A percentile compares a stretch with the other conserved stretches of the same genome.
Conservation (phyloP, 2,888 invertebrate species). For the Trichogramma dendrolimi region DNA sequence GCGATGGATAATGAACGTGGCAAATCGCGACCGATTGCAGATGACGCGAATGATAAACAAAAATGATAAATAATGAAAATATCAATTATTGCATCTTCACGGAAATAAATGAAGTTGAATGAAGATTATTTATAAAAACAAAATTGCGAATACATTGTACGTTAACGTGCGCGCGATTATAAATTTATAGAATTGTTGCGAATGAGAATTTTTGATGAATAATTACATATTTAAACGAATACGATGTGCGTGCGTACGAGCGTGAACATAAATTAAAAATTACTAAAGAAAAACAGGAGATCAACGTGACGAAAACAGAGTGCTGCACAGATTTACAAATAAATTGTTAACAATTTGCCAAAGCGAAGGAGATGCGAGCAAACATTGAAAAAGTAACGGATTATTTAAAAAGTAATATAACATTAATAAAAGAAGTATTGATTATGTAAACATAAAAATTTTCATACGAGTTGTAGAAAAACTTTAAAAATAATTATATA, state of each 20-base stretch:
- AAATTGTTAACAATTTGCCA: neutral
- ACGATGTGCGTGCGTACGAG: neutral
- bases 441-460: slow-evolving; percentile 38
- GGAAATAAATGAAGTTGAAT: slow-evolving; percentile 28
- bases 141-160: slow-evolving; percentile 16
- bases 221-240: neutral
- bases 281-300: neutral
- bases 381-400: neutral
- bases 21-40: too few relatives aligned
- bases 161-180: slow-evolving; percentile 4
- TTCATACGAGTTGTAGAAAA: slow-evolving; percentile 39
- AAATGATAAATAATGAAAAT: slow-evolving; percentile 4
- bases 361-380: neutral
- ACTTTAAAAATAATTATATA: slow-evolving; percentile 30
- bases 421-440: slow-evolving; percentile 27
- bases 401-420: slow-evolving; percentile 9
- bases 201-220: slow-evolving; percentile 13
- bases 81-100: slow-evolving; percentile 20
- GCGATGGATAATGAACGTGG: slow-evolving; percentile 1
- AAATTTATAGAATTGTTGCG: slow-evolving; percentile 10
- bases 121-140: slow-evolving; percentile 18
- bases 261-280: slow-evolving; percentile 1
- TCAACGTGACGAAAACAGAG: neutral
- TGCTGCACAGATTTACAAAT: neutral
- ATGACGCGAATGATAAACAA: too few relatives aligned